A percentile compares a stretch with the other conserved stretches of the same genome.
Conservation (phyloP, 2,797 vertebrate genomes). For the Intellagama lesueurii region DNA sequence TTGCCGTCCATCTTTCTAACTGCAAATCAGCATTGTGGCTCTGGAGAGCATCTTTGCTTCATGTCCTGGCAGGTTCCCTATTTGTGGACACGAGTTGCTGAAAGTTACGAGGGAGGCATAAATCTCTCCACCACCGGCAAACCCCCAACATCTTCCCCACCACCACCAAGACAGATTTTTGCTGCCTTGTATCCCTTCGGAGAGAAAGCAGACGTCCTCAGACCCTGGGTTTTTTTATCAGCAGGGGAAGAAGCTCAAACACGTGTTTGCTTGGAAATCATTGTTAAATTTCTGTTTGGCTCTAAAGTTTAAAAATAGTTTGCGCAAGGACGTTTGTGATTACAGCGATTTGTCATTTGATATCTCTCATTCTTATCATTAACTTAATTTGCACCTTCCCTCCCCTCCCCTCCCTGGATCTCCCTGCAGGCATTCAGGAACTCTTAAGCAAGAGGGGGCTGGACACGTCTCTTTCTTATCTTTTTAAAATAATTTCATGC, state of each 20-base stretch:
- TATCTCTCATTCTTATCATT: no score
- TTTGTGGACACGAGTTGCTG: constrained; percentile 13
- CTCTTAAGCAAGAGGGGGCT: no score
- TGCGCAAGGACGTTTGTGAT: neutral
- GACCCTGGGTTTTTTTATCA: neutral
- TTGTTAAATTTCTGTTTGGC: neutral
- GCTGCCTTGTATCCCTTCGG: rapidly evolving
- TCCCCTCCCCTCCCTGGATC: neutral
- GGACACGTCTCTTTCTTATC: no score
- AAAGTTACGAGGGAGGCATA: rapidly evolving
- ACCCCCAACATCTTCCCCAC: neutral
- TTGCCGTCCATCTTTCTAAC: constrained; percentile 31
- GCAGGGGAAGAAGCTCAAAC: neutral
- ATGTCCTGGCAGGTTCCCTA: constrained; percentile 27
- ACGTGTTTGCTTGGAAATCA: neutral
- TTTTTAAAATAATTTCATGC: no score
- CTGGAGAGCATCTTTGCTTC: constrained; percentile 61
- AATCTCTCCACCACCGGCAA: neutral
- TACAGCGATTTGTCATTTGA: neutral
- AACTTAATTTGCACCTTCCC: neutral
- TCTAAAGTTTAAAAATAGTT: neutral
- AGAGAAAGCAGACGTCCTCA: rapidly evolving
- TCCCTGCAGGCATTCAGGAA: neutral
- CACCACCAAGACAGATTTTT: neutral
- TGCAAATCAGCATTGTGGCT: constrained; percentile 32